Base-by-base conservation (phyloP, 2,113 vertebrate genomes). In the Parus major region DNA sequence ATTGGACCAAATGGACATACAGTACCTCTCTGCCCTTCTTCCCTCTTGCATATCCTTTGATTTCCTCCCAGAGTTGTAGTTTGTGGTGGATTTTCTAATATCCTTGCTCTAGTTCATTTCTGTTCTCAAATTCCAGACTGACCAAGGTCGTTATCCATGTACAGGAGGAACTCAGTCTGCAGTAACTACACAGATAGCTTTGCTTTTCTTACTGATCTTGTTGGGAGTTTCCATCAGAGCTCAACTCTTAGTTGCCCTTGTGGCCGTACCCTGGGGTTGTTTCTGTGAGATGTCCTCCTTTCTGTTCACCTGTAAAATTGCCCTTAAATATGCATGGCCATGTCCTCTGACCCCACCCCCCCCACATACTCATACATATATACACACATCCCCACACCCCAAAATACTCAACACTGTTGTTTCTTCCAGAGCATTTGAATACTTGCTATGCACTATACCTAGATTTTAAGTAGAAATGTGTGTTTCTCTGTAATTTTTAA, bases 1-100 rank as follows among this genome's bases (percentile, higher is more conserved):
- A 33, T 22, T 9, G 15, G 31, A 24, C 9, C 42, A 59, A 47
- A 65, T 57, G 47, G 61, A 23, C 31, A 66, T 39, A n/a, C 31
- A 35, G 21, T 47, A 31, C 3, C 36, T 72, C 22, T 56, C n/a
- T 64, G 46, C 29, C 50, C 24, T 65, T 75, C 35, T 56, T 59
- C 6, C 29, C 11, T 70, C 80, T 61, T 80, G n/a, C 0, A 0
- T 55, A 22, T 44, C 22, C 35, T 75, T 77, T 47, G 23, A 44
- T 78, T 50, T 89, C 53, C 83, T 72, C 31, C 23, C 44, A 68
- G 75, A 61, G 7, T 4, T 86, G 61, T 49, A 76, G 20, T 86
- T 68, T 29, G 18, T 70, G 35, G 16, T 71, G 5, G 41, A 33
- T 86, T 86, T 82, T 80, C 52, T 50, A 35, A n/a, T 57, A 21